These are phyloP conservation scores for Calonectris borealis DNA, from an alignment of 2,113 vertebrate genomes.

Conservation along the genomic window DNA sequence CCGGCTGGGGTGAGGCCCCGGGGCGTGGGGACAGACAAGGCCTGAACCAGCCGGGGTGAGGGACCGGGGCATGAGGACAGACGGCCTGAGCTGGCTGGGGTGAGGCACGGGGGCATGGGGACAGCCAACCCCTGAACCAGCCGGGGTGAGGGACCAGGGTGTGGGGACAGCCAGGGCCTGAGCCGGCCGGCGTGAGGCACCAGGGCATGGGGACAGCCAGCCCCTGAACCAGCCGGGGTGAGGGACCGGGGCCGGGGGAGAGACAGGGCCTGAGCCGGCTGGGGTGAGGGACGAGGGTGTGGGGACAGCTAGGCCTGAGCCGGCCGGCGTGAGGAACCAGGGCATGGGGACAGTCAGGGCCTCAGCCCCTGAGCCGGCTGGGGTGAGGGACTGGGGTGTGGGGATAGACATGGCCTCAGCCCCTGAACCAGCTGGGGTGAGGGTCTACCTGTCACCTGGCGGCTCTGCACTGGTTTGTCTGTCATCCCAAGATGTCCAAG, in stretches of 20 bases:
- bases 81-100: accelerated
- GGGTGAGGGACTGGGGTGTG: background rate
- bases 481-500: no score
- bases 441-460: accelerated
- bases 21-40: no score
- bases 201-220: background rate
- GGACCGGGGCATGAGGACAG: no score
- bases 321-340: no score
- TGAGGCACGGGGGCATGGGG: no score
- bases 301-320: background rate
- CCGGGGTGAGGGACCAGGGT: no score
- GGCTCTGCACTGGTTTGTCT: accelerated
- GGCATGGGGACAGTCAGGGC: no score
- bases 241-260: no score
- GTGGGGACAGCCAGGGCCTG: no score
- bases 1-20: background rate
- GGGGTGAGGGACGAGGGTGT: background rate
- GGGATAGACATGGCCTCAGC: background rate
- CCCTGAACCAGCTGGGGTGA: accelerated
- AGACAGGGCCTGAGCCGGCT: accelerated
- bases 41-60: accelerated
- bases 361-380: background rate
- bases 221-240: accelerated
- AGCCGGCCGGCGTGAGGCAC: background rate
- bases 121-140: no score